Evolutionary conservation across 1,140 invertebrate genomes (phyloP).

Genomic region (Asobara japonica): DNA sequence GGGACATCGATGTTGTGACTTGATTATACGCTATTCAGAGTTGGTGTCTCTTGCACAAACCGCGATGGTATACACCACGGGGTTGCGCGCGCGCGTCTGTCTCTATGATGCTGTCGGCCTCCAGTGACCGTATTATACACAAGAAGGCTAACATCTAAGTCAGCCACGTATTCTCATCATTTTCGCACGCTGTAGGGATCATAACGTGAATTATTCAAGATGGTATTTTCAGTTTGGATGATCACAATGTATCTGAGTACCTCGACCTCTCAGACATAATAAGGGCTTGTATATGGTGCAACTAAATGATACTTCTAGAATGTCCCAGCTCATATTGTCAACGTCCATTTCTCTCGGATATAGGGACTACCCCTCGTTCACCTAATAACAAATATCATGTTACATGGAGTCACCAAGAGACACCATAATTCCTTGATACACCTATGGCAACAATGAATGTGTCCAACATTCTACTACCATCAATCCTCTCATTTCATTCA

Average conservation of each 20-base stretch:
- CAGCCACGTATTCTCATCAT: neutral
- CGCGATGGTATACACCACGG: conserved; percentile 1
- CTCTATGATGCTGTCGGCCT: neutral
- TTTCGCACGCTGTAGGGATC: neutral
- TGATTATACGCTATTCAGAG: conserved; percentile 41
- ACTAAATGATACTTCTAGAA: neutral
- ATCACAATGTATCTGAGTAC: neutral
- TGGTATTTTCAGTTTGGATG: neutral
- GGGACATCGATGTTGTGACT: conserved; percentile 40
- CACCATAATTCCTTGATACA: too few species aligned
- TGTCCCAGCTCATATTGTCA: neutral
- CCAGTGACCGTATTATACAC: conserved; percentile 27
- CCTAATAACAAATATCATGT: conserved; percentile 54
- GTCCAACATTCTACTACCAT: neutral
- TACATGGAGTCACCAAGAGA: too few species aligned
- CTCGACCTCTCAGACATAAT: neutral
- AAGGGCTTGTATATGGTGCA: neutral
- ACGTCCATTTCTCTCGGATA: neutral
- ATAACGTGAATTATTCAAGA: conserved; percentile 51
- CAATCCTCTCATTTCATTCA: neutral
- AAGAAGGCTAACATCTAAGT: conserved; percentile 15
- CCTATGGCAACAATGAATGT: too few species aligned
- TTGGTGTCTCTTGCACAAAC: conserved; percentile 35
- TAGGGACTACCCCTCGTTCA: neutral
- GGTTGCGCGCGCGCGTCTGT: conserved; percentile 2